Evolutionary conservation across 2,888 invertebrate species (phyloP).

Genomic region (Anagyrus pseudococci): DNA sequence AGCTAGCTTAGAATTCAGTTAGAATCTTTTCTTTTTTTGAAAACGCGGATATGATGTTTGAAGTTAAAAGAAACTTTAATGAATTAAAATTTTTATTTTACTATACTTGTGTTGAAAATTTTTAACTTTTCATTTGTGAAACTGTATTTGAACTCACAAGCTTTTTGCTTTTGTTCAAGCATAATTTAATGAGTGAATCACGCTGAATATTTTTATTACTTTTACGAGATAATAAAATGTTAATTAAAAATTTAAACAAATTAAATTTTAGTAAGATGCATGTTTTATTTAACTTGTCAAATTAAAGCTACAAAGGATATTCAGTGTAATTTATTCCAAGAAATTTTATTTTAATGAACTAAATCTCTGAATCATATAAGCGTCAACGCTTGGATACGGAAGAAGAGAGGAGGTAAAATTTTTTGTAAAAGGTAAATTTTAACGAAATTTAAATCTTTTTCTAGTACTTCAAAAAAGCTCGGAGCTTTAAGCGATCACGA

Average conservation of each 20-base stretch:
- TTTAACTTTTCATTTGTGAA: constrained; percentile 12
- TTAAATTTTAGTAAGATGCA: too few species aligned
- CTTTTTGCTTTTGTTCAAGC: constrained; percentile 10
- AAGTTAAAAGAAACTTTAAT: too few species aligned
- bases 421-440: constrained; percentile 16
- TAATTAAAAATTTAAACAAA: too few species aligned
- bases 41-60: too few species aligned
- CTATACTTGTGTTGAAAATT: too few species aligned
- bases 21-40: constrained; percentile 35
- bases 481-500: constrained; percentile 34
- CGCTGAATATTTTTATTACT: background rate
- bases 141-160: constrained; percentile 3
- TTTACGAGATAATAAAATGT: background rate
- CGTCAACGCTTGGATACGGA: constrained; percentile 5
- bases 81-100: too few species aligned
- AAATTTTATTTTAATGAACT: background rate
- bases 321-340: constrained; percentile 14
- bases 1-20: constrained; percentile 39
- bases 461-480: constrained; percentile 37
- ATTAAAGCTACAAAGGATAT: background rate
- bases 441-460: constrained; percentile 34
- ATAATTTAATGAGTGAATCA: background rate
- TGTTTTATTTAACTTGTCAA: too few species aligned
- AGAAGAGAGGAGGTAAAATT: constrained; percentile 7
- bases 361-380: constrained; percentile 7